Evolutionary conservation across 2,797 vertebrate genomes (phyloP).

Genomic region (Argya squamiceps): DNA sequence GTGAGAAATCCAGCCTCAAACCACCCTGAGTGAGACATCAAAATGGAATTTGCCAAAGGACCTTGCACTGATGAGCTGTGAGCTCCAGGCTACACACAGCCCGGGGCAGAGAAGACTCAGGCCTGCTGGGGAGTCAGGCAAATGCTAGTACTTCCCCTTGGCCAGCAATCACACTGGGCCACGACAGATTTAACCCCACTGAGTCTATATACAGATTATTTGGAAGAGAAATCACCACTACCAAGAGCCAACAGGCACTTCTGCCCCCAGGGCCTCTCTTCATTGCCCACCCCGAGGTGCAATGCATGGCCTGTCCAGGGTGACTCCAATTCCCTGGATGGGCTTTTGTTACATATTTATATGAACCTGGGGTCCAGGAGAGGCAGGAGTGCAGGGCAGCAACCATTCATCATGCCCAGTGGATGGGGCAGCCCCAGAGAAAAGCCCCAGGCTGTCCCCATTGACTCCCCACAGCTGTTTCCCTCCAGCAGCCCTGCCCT

Average conservation of each 20-base stretch:
- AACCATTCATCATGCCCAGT: neutral
- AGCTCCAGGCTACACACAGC: neutral
- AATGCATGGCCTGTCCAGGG: neutral
- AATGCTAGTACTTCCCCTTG: neutral
- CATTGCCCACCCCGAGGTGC: fast-evolving
- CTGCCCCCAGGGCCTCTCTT: neutral
- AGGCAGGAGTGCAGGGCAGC: neutral
- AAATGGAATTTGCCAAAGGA: conserved; percentile 17
- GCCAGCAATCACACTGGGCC: neutral
- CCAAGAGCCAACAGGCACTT: neutral
- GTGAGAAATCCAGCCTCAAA: neutral
- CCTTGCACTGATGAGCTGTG: neutral
- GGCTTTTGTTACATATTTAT: neutral
- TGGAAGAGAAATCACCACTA: neutral
- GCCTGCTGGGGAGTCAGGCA: neutral
- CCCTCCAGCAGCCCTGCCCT: neutral
- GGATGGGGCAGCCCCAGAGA: neutral
- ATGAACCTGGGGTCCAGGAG: fast-evolving
- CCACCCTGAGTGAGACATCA: neutral
- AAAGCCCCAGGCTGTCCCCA: neutral
- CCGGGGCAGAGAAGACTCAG: neutral
- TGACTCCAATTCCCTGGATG: neutral
- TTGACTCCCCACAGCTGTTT: neutral
- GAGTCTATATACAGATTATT: fast-evolving
- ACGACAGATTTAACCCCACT: neutral